These are phyloP conservation scores for Catagonus wagneri DNA, from an alignment of 2,113 vertebrate species.

Conservation along the genomic window DNA sequence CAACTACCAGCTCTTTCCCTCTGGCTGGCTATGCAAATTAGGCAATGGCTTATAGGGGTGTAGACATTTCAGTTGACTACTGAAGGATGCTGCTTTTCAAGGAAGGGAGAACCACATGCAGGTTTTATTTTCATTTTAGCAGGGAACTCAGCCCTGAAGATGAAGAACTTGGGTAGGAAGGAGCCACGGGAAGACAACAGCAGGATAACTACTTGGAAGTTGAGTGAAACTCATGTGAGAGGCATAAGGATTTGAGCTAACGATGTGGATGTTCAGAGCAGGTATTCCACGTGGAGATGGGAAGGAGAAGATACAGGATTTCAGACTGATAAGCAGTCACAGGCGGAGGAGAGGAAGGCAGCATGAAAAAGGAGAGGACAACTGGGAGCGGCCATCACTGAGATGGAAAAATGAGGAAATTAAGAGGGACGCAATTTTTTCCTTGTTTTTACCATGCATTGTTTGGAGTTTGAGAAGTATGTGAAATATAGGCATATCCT, in stretches of 20 bases:
- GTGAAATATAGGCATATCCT: background rate
- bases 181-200: background rate
- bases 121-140: background rate
- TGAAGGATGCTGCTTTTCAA: background rate
- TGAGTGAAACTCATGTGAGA: background rate
- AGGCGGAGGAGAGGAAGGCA: background rate
- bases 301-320: background rate
- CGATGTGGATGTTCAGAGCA: rapidly evolving
- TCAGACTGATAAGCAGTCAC: background rate
- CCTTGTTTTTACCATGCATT: background rate
- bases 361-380: background rate
- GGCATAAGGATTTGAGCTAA: background rate
- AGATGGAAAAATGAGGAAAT: background rate
- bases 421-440: background rate
- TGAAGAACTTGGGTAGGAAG: background rate
- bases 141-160: background rate
- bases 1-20: background rate
- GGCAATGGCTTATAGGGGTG: background rate
- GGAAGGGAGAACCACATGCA: background rate
- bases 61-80: background rate
- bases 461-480: background rate
- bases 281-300: background rate
- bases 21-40: background rate
- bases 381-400: background rate
- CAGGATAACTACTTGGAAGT: background rate